Evolutionary conservation across 2,797 vertebrate species (phyloP).

Genomic region (Gymnothorax reevesii): DNA sequence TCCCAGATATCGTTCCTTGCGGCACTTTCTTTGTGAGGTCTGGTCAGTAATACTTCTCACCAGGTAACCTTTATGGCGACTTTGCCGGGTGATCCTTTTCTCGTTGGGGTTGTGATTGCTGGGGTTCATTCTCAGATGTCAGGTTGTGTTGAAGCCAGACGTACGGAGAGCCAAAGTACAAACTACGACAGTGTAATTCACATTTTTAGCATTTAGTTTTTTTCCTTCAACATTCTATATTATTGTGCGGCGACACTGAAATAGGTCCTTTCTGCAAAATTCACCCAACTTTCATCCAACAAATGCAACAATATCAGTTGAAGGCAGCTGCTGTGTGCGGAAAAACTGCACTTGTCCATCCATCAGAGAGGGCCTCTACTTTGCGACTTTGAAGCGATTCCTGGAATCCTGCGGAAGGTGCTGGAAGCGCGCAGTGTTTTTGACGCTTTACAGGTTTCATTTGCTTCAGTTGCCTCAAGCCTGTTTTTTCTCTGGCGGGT

Average conservation of each 20-base stretch:
- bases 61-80: background rate
- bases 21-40: background rate
- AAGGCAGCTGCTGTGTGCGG: background rate
- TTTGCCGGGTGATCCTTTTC: background rate
- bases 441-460: constrained; percentile 16
- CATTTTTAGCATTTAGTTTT: background rate
- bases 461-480: background rate
- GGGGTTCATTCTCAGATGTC: background rate
- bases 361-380: constrained; percentile 1
- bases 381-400: background rate
- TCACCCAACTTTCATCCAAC: background rate
- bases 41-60: background rate
- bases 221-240: background rate
- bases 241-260: constrained; percentile 1
- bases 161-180: background rate
- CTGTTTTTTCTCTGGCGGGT: constrained; percentile 4
- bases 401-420: constrained; percentile 13
- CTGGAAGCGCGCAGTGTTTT: constrained; percentile 1
- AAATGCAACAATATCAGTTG: no score
- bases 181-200: background rate
- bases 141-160: background rate
- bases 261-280: background rate
- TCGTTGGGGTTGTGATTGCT: background rate
- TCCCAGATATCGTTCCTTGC: background rate
- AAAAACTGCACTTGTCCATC: background rate